phyloP scores from a whole-genome alignment of 2,888 invertebrate genomes.

The Platynereis dumerilii region DNA sequence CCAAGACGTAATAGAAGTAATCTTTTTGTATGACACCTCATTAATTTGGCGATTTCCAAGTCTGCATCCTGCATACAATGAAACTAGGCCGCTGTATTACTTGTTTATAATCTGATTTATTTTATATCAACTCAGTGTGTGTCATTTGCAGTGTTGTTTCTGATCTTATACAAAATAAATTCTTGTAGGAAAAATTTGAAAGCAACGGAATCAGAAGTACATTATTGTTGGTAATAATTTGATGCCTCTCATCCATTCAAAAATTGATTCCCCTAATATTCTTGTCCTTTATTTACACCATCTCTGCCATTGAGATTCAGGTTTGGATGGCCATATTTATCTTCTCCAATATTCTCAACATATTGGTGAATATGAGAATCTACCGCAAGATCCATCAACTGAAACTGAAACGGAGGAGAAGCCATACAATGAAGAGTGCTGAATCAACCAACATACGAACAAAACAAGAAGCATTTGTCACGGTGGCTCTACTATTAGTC shows the following conservation, averaged over 20 bases:
- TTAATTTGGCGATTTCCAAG: too few relatives aligned
- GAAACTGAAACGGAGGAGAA: slow-evolving; percentile 20
- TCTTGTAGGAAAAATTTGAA: too few relatives aligned
- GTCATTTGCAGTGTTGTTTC: too few relatives aligned
- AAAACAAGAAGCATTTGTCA: slow-evolving; percentile 36
- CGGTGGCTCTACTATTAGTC: slow-evolving; percentile 30
- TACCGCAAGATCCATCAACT: slow-evolving; percentile 29
- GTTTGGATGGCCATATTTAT: slow-evolving; percentile 36
- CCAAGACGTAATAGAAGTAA: too few relatives aligned
- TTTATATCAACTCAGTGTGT: too few relatives aligned
- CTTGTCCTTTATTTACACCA: slow-evolving; percentile 15
- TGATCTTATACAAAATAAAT: too few relatives aligned
- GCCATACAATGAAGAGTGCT: neutral
- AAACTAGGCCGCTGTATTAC: too few relatives aligned
- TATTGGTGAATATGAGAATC: slow-evolving; percentile 27
- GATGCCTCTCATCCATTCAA: slow-evolving; percentile 34
- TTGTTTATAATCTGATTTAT: too few relatives aligned
- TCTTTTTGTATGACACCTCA: too few relatives aligned
- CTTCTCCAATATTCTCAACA: slow-evolving; percentile 25
- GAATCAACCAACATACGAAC: slow-evolving; percentile 30
- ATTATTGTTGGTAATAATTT: slow-evolving; percentile 19
- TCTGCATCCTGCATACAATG: too few relatives aligned
- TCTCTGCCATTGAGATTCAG: slow-evolving; percentile 34
- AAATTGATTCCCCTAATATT: slow-evolving; percentile 29
- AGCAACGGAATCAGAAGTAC: too few relatives aligned